Conservation (phyloP, 2,888 invertebrate species). For the Eulithis testata region DNA sequence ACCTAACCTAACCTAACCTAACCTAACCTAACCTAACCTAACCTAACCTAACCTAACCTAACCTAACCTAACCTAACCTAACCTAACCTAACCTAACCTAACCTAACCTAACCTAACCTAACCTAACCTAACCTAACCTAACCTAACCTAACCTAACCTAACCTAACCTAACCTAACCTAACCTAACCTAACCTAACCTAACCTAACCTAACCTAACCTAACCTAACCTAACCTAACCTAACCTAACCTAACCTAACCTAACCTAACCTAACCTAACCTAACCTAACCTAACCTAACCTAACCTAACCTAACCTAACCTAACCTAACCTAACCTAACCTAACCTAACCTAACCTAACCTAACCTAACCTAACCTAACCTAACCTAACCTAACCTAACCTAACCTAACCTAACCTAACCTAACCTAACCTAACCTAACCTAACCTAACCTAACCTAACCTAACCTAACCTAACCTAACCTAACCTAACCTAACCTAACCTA, state of each 20-base stretch:
- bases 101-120: constrained; percentile 32
- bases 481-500: no score
- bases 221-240: constrained; percentile 7
- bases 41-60: constrained; percentile 14
- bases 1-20: constrained; percentile 7
- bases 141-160: constrained; percentile 18
- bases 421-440: no score
- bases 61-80: constrained; percentile 39
- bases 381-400: no score
- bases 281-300: no score
- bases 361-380: no score
- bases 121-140: constrained; percentile 30
- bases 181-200: constrained; percentile 7
- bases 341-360: no score
- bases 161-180: constrained; percentile 1
- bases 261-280: not conserved
- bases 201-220: constrained; percentile 7
- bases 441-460: no score
- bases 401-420: no score
- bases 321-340: no score
- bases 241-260: not conserved
- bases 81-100: constrained; percentile 5
- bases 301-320: no score
- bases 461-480: no score
- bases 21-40: constrained; percentile 7